Evolutionary conservation across 1,140 invertebrate genomes (phyloP), one percentile per base, ranked within the genome.

Genomic region (Cydia amplana): DNA sequence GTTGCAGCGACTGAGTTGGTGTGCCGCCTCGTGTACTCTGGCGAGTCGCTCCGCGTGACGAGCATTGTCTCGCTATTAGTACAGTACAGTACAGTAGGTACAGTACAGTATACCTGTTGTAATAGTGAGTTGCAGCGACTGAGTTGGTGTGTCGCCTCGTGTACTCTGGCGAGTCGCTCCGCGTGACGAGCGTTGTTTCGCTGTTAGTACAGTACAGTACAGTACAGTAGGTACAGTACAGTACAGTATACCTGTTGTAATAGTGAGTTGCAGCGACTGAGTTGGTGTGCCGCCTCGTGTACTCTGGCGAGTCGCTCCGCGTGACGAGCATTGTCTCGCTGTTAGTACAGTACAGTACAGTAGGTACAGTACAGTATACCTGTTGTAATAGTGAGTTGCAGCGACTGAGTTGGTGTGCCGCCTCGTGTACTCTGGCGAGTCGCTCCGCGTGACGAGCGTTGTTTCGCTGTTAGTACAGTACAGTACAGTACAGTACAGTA

Each of bases 291-390:
- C 18, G 20, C 65, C 40, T 88, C 88, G 83, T 89, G 86, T 97
- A 97, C 6, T 99, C 93, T 74, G 96, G 92, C 63, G 95, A 95
- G 88, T 98, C 97, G 84, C 98, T 98, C 40, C 96, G 94, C 49
- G 95, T 96, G 32, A 25, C 25, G 25, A 25, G 25, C 25, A 3
- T 25, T 25, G 25, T 25, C 3, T 25, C 3, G 25, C 25, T 25
- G 25, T 3, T 25, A 25, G 25, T 25, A 25, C 25, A 25, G 25
- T 25, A 25, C 25, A 25, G 25, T 25, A 25, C 3, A 25, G 25
- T 25, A n/a, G 6, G 32, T 32, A 32, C 5, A 32, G 32, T 32
- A 32, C 32, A 32, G 32, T 32, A 32, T 32, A 32, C 32, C 32
- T 32, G 32, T 32, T 32, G 32, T 32, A 32, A 32, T 5, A 32